A percentile compares a stretch with the other conserved stretches of the same genome.
Conservation (phyloP, 2,888 invertebrate species). For the Cyaniris semiargus region DNA sequence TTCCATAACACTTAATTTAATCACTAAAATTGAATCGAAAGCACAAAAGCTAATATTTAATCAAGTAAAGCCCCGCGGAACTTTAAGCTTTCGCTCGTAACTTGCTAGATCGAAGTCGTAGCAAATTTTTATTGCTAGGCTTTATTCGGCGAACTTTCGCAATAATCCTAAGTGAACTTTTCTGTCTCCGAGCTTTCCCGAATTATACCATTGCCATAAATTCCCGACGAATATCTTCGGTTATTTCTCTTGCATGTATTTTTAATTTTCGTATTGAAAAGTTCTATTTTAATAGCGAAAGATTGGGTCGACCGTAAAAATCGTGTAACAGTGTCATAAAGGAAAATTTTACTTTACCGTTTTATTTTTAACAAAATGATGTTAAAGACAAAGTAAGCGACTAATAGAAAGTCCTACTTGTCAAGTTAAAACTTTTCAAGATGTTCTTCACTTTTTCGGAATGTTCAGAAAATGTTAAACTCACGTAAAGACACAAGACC, state of each 20-base stretch:
- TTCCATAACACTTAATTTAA: neutral
- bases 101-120: slow-evolving; percentile 23
- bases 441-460: too few species aligned
- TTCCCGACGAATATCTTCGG: neutral
- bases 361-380: too few species aligned
- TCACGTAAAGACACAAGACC: too few species aligned
- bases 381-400: too few species aligned
- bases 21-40: slow-evolving; percentile 17
- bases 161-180: slow-evolving; percentile 32
- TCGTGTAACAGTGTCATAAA: neutral
- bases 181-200: slow-evolving; percentile 22
- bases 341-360: too few species aligned
- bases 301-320: neutral
- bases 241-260: slow-evolving; percentile 8
- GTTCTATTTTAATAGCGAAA: neutral
- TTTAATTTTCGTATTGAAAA: slow-evolving; percentile 2
- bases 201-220: slow-evolving; percentile 3
- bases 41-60: slow-evolving; percentile 4
- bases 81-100: slow-evolving; percentile 28
- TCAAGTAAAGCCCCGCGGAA: slow-evolving; percentile 19
- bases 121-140: slow-evolving; percentile 29
- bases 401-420: too few species aligned
- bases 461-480: too few species aligned
- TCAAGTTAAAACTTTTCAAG: too few species aligned
- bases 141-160: slow-evolving; percentile 22